A percentile compares a stretch with the other conserved stretches of the same genome.
phyloP scores from a whole-genome alignment of 2,797 vertebrate species.

The Micropoecilia bifurca region DNA sequence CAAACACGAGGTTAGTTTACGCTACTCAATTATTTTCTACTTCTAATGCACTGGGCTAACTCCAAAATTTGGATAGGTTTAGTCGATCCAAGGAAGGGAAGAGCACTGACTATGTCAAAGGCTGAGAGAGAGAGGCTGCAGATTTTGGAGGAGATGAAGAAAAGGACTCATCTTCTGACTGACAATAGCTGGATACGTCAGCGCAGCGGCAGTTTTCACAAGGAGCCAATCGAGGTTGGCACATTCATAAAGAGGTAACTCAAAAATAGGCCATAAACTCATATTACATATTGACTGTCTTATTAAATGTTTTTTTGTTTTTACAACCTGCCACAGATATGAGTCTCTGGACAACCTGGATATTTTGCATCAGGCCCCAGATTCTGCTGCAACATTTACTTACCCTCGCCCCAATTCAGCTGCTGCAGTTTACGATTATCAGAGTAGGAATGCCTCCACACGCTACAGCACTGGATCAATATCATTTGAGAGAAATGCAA shows the following conservation, averaged over 20 bases:
- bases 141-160: constrained; percentile 97
- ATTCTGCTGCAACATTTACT: constrained; percentile 54
- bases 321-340: constrained; percentile 77
- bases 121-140: constrained; percentile 89
- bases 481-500: constrained; percentile 51
- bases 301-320: neutral
- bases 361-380: constrained; percentile 58
- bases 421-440: constrained; percentile 72
- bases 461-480: constrained; percentile 78
- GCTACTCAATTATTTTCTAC: neutral
- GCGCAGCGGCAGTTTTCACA: constrained; percentile 86
- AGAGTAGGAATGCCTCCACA: constrained; percentile 84
- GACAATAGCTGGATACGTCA: constrained; percentile 99
- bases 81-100: constrained; percentile 73
- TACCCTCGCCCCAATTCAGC: constrained; percentile 71
- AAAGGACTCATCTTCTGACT: constrained; percentile 89
- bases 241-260: constrained; percentile 87
- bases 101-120: constrained; percentile 79
- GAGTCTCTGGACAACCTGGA: constrained; percentile 94
- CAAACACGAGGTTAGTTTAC: constrained; percentile 80
- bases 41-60: constrained; percentile 34
- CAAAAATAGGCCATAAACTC: neutral
- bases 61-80: neutral
- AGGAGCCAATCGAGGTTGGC: constrained; percentile 82
- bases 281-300: neutral